Evolutionary conservation across 2,113 vertebrate species (phyloP), one percentile per base, ranked within the genome.

Genomic region (Esox niger): DNA sequence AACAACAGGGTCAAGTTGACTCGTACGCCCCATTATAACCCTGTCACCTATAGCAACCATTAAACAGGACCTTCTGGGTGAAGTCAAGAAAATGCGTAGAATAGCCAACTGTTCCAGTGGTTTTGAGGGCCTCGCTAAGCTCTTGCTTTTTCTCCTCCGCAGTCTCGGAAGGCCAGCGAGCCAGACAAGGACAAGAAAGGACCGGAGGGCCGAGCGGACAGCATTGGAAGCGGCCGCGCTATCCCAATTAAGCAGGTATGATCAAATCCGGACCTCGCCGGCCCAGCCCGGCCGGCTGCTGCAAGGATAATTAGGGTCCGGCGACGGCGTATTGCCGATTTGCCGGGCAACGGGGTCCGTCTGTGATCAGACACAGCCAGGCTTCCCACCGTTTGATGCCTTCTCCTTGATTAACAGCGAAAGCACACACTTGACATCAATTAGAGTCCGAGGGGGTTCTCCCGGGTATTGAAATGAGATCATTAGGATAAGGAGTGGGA

Each of bases 171-270:
- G 90, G 95, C 94, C 82, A 98, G 90, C 75, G 97, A 98, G 83
- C 89, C 95, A 77, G 96, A 99, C 90, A 97, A 97, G 93, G 96
- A 98, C 89, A 99, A 98, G 92, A 99, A 99, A 87, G 93, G 94
- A 72, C 86, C 95, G 90, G 97, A 98, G 88, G 90, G 90, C 80
- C 94, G 97, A 1, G 94, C 96, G 38, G 97, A 99, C 91, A 99
- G 96, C 93, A 97, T 99, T 79, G 97, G 97, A 86, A 98, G 96
- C 69, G 97, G 97, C 30, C 91, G 96, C 0, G 97, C 97, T 79
- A 99, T 99, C 90, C 97, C 97, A 92, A 98, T 99, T 93, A 99
- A 52, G 75, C 56, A 47, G 27, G 38, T 49, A 30, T 13, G 38
- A 13, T 25, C 23, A 7, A 23, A 15, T 8, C 47, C 21, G 47